These are phyloP conservation scores for Brenthis daphne DNA, from an alignment of 2,888 invertebrate genomes.

Conservation along the genomic window DNA sequence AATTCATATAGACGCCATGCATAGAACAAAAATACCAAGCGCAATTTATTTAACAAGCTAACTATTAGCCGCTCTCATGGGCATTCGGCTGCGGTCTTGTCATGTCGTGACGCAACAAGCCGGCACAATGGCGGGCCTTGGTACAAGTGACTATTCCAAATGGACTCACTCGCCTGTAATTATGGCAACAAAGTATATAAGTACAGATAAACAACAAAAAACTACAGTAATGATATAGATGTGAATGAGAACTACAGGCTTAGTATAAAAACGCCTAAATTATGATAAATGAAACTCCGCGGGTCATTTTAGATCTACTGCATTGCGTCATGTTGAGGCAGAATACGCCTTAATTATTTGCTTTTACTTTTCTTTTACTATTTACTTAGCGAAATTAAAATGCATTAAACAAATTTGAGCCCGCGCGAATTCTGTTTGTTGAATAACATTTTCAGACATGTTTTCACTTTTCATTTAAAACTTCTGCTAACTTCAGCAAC, in stretches of 20 bases:
- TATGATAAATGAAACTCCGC: slow-evolving; percentile 42
- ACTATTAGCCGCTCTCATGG: slow-evolving; percentile 59
- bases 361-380: slow-evolving; percentile 34
- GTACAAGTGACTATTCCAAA: slow-evolving; percentile 55
- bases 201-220: slow-evolving; percentile 56
- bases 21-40: slow-evolving; percentile 22
- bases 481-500: slow-evolving; percentile 19
- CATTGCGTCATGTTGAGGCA: slow-evolving; percentile 34
- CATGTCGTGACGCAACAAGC: slow-evolving; percentile 60
- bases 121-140: slow-evolving; percentile 62
- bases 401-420: slow-evolving; percentile 36
- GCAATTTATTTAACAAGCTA: slow-evolving; percentile 55
- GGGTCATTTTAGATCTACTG: slow-evolving; percentile 34
- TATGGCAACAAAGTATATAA: slow-evolving; percentile 52
- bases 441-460: slow-evolving; percentile 30
- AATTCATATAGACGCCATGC: background rate
- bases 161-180: slow-evolving; percentile 52
- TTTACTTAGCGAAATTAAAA: slow-evolving; percentile 38
- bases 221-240: slow-evolving; percentile 50
- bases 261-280: slow-evolving; percentile 45
- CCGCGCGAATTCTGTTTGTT: slow-evolving; percentile 26
- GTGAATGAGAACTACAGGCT: slow-evolving; percentile 38
- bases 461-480: slow-evolving; percentile 33
- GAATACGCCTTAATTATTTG: slow-evolving; percentile 36
- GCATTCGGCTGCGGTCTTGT: slow-evolving; percentile 47